A percentile compares a stretch with the other conserved stretches of the same genome.
These are phyloP conservation scores for Scalopus aquaticus DNA, from an alignment of 2,113 vertebrate genomes.

Conservation along the genomic window DNA sequence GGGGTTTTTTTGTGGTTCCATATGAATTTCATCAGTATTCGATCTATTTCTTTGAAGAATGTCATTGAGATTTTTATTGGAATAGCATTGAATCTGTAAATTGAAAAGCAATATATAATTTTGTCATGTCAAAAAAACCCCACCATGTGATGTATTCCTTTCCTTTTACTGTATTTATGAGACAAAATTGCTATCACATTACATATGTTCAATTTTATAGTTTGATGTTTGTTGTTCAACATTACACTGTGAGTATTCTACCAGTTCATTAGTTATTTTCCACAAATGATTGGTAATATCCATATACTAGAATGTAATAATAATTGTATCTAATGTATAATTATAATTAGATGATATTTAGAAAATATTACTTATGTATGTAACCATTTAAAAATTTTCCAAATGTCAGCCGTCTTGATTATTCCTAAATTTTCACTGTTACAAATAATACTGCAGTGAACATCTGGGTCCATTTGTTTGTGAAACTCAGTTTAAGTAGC, in stretches of 20 bases:
- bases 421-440: background rate
- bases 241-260: background rate
- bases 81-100: too few species aligned
- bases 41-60: too few species aligned
- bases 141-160: background rate
- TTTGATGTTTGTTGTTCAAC: background rate
- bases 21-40: too few species aligned
- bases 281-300: background rate
- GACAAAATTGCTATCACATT: background rate
- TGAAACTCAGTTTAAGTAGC: background rate
- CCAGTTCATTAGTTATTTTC: background rate
- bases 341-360: background rate
- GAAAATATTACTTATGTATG: background rate
- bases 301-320: background rate
- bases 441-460: background rate
- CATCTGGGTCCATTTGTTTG: background rate
- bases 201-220: background rate
- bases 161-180: background rate
- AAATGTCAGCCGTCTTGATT: background rate
- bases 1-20: too few species aligned
- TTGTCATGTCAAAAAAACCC: background rate
- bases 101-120: slow-evolving; percentile 26
- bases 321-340: background rate
- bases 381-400: background rate
- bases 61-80: too few species aligned